phyloP scores from a whole-genome alignment of 2,888 invertebrate species.

The Leuctra nigra region DNA sequence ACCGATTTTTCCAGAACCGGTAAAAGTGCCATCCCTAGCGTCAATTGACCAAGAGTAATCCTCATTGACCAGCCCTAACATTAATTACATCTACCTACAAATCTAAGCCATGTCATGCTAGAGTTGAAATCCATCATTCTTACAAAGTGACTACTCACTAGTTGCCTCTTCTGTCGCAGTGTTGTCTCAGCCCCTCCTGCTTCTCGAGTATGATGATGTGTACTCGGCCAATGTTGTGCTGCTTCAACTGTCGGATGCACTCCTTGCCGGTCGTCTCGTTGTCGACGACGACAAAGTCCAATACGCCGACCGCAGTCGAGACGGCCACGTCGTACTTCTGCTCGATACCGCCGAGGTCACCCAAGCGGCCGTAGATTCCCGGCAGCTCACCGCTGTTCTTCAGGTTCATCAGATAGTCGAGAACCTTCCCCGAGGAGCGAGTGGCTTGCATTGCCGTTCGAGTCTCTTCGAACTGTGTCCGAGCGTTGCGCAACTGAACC shows the following conservation, averaged over 20 bases:
- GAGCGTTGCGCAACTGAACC: conserved; percentile 40
- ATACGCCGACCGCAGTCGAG: conserved; percentile 83
- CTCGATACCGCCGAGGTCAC: conserved; percentile 92
- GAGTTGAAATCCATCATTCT: too few species aligned
- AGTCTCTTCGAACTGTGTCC: conserved; percentile 52
- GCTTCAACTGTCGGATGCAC: conserved; percentile 75
- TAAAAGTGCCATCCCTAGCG: too few species aligned
- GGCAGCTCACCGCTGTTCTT: conserved; percentile 70
- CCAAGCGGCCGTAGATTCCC: conserved; percentile 86
- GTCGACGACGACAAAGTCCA: conserved; percentile 92
- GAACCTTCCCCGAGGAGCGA: conserved; percentile 27
- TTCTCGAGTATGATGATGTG: conserved; percentile 89
- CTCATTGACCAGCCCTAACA: too few species aligned
- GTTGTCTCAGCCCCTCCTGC: conserved; percentile 52
- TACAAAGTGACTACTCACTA: too few species aligned
- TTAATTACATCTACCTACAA: too few species aligned
- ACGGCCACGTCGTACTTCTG: conserved; percentile 90
- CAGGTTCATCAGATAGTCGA: conserved; percentile 62
- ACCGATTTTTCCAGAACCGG: too few species aligned
- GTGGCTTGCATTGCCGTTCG: conserved; percentile 57
- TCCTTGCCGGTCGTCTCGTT: conserved; percentile 74
- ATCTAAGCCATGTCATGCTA: too few species aligned
- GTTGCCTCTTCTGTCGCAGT: too few species aligned
- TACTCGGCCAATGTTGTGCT: conserved; percentile 70
- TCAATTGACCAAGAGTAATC: too few species aligned